Base-by-base conservation (phyloP, 2,888 invertebrate species). In the Ganaspis brasiliensis region DNA sequence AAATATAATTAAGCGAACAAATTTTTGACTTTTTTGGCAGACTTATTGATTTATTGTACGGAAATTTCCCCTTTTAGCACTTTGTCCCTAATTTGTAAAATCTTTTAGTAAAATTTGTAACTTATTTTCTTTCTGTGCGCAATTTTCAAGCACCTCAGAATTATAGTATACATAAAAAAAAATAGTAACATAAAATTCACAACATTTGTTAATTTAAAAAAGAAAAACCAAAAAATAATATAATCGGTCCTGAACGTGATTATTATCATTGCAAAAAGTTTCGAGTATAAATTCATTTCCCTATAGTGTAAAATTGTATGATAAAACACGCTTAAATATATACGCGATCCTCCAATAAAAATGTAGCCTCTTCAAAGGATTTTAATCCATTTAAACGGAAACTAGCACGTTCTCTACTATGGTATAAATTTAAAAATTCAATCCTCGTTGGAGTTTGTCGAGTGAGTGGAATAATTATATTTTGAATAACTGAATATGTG, bases 331-430 rank as follows among this genome's bases (percentile, higher is more conserved):
- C 61, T 61, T 59, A 59, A 40, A 61, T 61, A 35, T 59, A 35
- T 19, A 19, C 61, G 61, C 35, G 31, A 59, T 37, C 21, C 8
- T 24, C 8, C 40, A 40, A 63, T 37, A 19, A 35, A 31, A 19
- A 10, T 35, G 12, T 61, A 37, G 61, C 31, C 61, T 61, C 61
- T 56, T 61, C 61, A 61, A 61, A 61, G 35, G 61, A 37, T 37
- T 37, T 37, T 37, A 61, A 37, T 61, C 37, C 61, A 61, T 59
- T 59, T 59, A 59, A 59, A 59, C n/a, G 59, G 59, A 59, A 59
- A 26, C 16, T 59, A 59, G 59, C 31, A 31, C 2, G 59, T 31
- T 59, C 31, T 59, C 0, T 16, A 59, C 31, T 16, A 31, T 35
- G 4, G 59, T 59, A 35, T 16, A 37, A 61, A 61, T 61, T 61